Evolutionary conservation across 2,888 invertebrate species (phyloP).

Genomic region (Cyclophora albipunctata): DNA sequence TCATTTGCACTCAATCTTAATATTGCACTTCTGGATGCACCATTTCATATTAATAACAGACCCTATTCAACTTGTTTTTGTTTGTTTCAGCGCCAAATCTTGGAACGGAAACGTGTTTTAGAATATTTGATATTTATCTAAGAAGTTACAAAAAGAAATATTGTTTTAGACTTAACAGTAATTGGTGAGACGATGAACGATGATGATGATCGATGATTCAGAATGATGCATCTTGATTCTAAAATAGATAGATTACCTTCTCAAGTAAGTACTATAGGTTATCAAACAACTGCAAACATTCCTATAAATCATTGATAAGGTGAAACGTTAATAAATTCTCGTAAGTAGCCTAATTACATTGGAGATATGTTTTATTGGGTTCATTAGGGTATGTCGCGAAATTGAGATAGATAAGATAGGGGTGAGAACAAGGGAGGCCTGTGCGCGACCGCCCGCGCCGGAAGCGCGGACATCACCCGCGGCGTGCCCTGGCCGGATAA

Average conservation of each 20-base stretch:
- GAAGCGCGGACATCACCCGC: slow-evolving; percentile 15
- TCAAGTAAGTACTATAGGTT: too few relatives aligned
- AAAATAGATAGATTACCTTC: too few relatives aligned
- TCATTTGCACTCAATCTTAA: slow-evolving; percentile 71
- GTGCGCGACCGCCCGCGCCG: slow-evolving; percentile 37
- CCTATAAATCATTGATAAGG: slow-evolving; percentile 29
- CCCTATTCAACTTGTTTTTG: slow-evolving; percentile 44
- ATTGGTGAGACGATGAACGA: too few relatives aligned
- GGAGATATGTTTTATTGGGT: slow-evolving; percentile 47
- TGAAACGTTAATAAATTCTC: slow-evolving; percentile 29
- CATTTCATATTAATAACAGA: slow-evolving; percentile 61
- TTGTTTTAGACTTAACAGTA: too few relatives aligned
- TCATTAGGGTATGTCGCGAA: slow-evolving; percentile 64
- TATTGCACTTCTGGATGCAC: slow-evolving; percentile 60
- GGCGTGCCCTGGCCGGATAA: slow-evolving; percentile 16
- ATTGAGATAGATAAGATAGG: slow-evolving; percentile 69
- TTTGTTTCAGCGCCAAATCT: slow-evolving; percentile 32
- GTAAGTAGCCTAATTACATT: slow-evolving; percentile 43
- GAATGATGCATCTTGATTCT: too few relatives aligned
- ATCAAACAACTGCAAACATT: too few relatives aligned
- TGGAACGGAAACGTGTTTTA: slow-evolving; percentile 17
- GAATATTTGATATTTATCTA: slow-evolving; percentile 7
- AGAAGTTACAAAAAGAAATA: not conserved
- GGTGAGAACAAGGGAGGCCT: slow-evolving; percentile 54
- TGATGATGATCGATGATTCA: too few relatives aligned